Evolutionary conservation across 2,888 invertebrate species (phyloP).

Genomic region (Trissoscelio sp.): DNA sequence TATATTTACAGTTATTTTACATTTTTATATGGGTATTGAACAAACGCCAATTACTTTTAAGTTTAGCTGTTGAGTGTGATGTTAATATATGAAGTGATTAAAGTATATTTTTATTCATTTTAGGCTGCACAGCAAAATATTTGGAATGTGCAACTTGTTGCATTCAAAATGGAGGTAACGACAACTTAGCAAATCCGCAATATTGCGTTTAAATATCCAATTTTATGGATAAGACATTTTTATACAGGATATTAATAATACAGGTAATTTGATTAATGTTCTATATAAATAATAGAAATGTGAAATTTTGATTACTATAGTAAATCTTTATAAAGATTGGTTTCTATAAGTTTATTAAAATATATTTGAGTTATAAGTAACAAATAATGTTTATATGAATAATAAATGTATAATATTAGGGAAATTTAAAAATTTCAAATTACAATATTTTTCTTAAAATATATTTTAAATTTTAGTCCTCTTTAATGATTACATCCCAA

Average conservation of each 20-base stretch:
- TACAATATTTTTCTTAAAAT: no score
- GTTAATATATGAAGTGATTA: background rate
- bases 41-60: background rate
- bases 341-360: no score
- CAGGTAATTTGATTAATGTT: slow-evolving; percentile 31
- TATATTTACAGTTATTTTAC: slow-evolving; percentile 41
- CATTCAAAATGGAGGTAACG: slow-evolving; percentile 63
- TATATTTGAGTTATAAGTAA: no score
- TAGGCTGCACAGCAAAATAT: slow-evolving; percentile 22
- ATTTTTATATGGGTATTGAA: background rate
- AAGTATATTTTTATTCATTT: slow-evolving; percentile 11
- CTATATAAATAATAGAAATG: background rate
- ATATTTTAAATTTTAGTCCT: no score
- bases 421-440: no score
- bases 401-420: no score
- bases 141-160: slow-evolving; percentile 65
- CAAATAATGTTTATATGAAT: no score
- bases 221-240: slow-evolving; percentile 5
- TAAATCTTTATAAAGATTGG: no score
- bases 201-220: slow-evolving; percentile 42
- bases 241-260: background rate
- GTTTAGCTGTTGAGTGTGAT: background rate
- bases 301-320: background rate
- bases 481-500: no score
- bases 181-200: slow-evolving; percentile 47